A percentile compares a stretch with the other conserved stretches of the same genome.
Conservation (phyloP, 2,797 vertebrate species). For the Echeneis naucrates region DNA sequence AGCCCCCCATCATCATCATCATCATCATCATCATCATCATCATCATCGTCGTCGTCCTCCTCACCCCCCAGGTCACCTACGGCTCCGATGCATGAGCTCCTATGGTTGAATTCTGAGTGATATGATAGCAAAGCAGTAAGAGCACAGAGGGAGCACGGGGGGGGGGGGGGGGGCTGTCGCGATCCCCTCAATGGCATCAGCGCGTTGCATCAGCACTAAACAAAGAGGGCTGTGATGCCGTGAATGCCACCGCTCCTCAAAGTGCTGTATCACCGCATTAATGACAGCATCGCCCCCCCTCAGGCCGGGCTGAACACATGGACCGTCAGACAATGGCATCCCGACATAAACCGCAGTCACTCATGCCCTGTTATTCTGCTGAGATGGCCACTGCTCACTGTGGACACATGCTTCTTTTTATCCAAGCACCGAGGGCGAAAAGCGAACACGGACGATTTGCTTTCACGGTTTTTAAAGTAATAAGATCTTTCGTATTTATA, state of each 20-base stretch:
- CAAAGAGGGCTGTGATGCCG: conserved; percentile 76
- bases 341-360: neutral
- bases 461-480: too few relatives aligned
- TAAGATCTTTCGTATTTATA: too few relatives aligned
- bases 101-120: too few relatives aligned
- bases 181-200: conserved; percentile 17
- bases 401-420: conserved; percentile 2
- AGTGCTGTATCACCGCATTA: conserved; percentile 81
- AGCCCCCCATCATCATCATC: too few relatives aligned
- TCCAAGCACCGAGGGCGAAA: neutral
- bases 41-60: too few relatives aligned
- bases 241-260: conserved; percentile 54
- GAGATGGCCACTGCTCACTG: neutral
- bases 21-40: too few relatives aligned
- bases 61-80: too few relatives aligned
- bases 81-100: too few relatives aligned
- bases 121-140: neutral
- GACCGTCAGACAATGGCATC: conserved; percentile 22
- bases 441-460: neutral
- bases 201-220: conserved; percentile 69
- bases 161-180: neutral
- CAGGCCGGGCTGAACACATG: conserved; percentile 30
- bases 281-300: conserved; percentile 48
- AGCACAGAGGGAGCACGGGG: neutral
- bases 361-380: neutral